phyloP scores from a whole-genome alignment of 2,113 vertebrate genomes.

The Leucosticte australis region DNA sequence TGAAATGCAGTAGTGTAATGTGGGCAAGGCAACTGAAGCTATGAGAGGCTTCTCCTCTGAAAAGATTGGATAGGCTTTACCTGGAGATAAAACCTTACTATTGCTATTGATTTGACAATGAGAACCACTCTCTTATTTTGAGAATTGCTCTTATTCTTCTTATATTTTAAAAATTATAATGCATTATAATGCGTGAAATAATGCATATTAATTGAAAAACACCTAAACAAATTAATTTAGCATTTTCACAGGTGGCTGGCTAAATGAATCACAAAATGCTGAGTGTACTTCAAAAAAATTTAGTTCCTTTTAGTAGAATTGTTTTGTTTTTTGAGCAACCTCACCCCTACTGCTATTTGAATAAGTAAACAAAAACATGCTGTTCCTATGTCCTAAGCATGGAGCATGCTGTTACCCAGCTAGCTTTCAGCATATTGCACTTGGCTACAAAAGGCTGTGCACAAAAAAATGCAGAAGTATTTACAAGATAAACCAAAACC shows the following conservation, averaged over 20 bases:
- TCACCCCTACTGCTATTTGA: slow-evolving; percentile 32
- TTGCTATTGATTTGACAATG: not conserved
- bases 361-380: slow-evolving; percentile 44
- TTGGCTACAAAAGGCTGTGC: slow-evolving; percentile 28
- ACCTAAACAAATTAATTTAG: not conserved
- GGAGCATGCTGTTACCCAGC: slow-evolving; percentile 44
- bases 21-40: not conserved
- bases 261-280: not conserved
- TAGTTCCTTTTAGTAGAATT: not conserved
- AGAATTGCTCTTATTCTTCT: not conserved
- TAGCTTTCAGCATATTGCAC: slow-evolving; percentile 29
- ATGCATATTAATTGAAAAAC: not conserved
- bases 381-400: not conserved
- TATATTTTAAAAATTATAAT: not conserved
- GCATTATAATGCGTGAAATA: too few species aligned
- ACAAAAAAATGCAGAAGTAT: not conserved
- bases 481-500: not conserved
- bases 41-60: not conserved
- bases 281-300: not conserved
- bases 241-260: not conserved
- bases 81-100: not conserved
- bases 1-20: not conserved
- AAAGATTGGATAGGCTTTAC: not conserved
- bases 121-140: not conserved
- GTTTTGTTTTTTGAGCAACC: not conserved